These are phyloP conservation scores for Torymus tubicola DNA, from an alignment of 2,888 invertebrate species.

Conservation along the genomic window DNA sequence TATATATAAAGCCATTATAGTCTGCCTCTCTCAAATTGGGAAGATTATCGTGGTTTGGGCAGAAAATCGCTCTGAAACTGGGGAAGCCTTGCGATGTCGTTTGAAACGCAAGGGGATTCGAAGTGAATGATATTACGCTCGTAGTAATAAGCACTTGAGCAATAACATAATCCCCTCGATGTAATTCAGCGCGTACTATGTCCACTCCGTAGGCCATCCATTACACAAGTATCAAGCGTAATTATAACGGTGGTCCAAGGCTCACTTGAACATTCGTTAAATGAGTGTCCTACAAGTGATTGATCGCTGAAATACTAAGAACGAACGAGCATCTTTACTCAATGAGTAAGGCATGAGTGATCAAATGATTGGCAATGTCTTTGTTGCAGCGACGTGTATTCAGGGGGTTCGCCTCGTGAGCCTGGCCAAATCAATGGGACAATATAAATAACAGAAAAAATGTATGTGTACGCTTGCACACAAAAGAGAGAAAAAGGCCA, in stretches of 20 bases:
- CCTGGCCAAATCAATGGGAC: neutral
- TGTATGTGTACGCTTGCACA: neutral
- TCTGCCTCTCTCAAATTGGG: neutral
- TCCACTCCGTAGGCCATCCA: slow-evolving; percentile 8
- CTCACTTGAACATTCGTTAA: slow-evolving; percentile 5
- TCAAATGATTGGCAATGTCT: slow-evolving; percentile 19
- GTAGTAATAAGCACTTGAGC: slow-evolving; percentile 5
- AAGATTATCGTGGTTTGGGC: too few species aligned
- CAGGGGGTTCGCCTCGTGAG: too few species aligned
- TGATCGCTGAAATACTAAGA: slow-evolving; percentile 22
- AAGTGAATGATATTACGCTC: slow-evolving; percentile 8
- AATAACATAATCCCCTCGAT: slow-evolving; percentile 1
- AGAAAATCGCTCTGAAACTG: neutral
- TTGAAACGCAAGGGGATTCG: slow-evolving; percentile 1
- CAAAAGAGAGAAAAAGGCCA: neutral
- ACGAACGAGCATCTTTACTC: slow-evolving; percentile 20
- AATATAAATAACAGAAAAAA: neutral
- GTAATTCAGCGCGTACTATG: neutral
- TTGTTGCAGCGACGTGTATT: neutral
- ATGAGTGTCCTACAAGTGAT: slow-evolving; percentile 18
- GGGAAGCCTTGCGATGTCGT: neutral
- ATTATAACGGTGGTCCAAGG: slow-evolving; percentile 16
- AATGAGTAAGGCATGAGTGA: neutral
- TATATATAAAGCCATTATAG: too few species aligned
- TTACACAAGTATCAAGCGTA: slow-evolving; percentile 32